phyloP scores from a whole-genome alignment of 2,797 vertebrate genomes.

The Eurystomus glaucurus region DNA sequence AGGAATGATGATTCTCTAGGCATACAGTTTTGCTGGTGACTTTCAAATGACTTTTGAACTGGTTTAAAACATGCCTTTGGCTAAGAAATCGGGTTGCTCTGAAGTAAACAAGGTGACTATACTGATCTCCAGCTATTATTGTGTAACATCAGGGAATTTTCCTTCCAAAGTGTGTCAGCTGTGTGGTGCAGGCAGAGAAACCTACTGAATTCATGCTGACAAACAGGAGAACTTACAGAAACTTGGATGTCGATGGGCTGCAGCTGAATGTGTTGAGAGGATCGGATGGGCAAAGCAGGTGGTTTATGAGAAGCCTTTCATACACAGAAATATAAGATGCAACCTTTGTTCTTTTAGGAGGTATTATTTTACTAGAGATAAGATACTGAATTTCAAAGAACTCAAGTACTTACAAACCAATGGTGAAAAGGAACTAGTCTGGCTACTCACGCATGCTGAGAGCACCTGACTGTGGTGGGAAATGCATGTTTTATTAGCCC shows the following conservation, averaged over 20 bases:
- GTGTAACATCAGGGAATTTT: background rate
- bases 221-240: background rate
- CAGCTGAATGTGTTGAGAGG: background rate
- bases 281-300: background rate
- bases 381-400: constrained; percentile 53
- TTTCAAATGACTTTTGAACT: constrained; percentile 26
- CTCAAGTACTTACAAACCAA: background rate
- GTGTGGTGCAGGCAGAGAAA: background rate
- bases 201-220: background rate
- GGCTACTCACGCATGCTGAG: background rate
- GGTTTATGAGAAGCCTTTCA: background rate
- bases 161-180: background rate
- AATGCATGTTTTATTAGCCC: background rate
- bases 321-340: background rate
- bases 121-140: background rate
- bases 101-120: background rate
- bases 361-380: constrained; percentile 32
- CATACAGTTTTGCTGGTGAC: background rate
- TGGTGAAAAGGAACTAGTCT: background rate
- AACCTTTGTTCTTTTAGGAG: constrained; percentile 35
- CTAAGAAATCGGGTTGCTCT: background rate
- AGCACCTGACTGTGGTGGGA: background rate
- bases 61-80: background rate
- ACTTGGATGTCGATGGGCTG: background rate
- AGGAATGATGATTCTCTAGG: background rate